These are phyloP conservation scores for Brachionus asplanchnoidis DNA, from an alignment of 1,140 invertebrate genomes.

Conservation along the genomic window DNA sequence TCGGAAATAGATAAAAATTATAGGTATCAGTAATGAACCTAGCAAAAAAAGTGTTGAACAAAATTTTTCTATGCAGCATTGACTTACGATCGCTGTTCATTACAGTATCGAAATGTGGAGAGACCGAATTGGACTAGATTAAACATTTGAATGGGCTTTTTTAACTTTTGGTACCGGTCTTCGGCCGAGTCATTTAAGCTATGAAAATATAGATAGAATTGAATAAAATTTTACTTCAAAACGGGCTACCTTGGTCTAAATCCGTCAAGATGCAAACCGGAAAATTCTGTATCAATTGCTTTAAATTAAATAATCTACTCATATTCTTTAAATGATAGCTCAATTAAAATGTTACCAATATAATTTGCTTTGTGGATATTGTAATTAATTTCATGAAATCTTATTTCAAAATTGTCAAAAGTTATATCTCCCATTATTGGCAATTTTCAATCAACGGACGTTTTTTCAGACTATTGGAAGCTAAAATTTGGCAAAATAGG, in stretches of 20 bases:
- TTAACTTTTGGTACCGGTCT: slow-evolving; percentile 13
- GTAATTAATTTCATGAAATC: slow-evolving; percentile 43
- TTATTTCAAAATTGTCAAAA: slow-evolving; percentile 45
- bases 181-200: slow-evolving; percentile 33
- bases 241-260: slow-evolving; percentile 59
- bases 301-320: slow-evolving; percentile 53
- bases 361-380: slow-evolving; percentile 45
- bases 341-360: slow-evolving; percentile 44
- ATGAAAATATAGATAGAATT: neutral
- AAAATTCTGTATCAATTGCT: slow-evolving; percentile 68
- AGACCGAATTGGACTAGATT: slow-evolving; percentile 18
- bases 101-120: slow-evolving; percentile 30
- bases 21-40: slow-evolving; percentile 63
- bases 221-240: neutral
- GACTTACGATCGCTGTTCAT: slow-evolving; percentile 5
- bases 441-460: no score
- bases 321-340: neutral
- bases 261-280: slow-evolving; percentile 60
- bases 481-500: neutral
- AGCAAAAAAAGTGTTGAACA: neutral
- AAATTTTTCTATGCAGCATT: neutral
- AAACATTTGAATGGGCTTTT: neutral
- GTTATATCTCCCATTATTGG: slow-evolving; percentile 45
- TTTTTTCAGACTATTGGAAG: no score
- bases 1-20: slow-evolving; percentile 68